Conservation (phyloP, 2,888 invertebrate species). For the Allygus modestus region DNA sequence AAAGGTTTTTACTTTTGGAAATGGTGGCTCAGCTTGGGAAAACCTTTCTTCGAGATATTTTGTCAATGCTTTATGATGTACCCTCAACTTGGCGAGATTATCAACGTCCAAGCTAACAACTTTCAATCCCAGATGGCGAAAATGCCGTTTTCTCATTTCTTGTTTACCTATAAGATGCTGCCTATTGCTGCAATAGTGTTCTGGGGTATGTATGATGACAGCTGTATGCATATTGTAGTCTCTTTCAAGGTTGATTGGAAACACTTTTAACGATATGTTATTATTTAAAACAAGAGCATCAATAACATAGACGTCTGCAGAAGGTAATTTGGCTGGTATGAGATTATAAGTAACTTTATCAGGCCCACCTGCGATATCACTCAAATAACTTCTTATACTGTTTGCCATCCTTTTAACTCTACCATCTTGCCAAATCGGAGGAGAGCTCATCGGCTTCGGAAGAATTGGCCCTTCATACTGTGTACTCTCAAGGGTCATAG, state of each 20-base stretch:
- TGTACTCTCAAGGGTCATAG: conserved; percentile 81
- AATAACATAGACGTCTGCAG: conserved; percentile 79
- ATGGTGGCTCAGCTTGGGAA: conserved; percentile 52
- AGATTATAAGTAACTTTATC: conserved; percentile 77
- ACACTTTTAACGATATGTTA: conserved; percentile 70
- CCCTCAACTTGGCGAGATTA: conserved; percentile 76
- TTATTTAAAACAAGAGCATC: conserved; percentile 77
- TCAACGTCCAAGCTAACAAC: conserved; percentile 80
- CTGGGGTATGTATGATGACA: conserved; percentile 81
- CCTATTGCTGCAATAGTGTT: conserved; percentile 80
- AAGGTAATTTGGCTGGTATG: conserved; percentile 77
- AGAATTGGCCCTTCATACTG: conserved; percentile 79
- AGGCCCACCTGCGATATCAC: conserved; percentile 75
- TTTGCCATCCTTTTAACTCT: conserved; percentile 77
- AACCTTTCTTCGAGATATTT: conserved; percentile 76
- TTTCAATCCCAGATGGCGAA: conserved; percentile 80
- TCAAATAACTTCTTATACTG: conserved; percentile 75
- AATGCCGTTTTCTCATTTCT: conserved; percentile 80
- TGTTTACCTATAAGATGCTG: conserved; percentile 80
- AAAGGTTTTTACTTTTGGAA: conserved; percentile 17
- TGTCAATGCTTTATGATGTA: conserved; percentile 76
- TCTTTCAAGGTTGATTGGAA: conserved; percentile 76
- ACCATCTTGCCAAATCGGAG: conserved; percentile 77
- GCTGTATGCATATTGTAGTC: conserved; percentile 77
- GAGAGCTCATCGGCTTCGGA: conserved; percentile 77